Evolutionary conservation across 2,888 invertebrate species (phyloP), one percentile per base, ranked within the genome.

Genomic region (Listrodromus nycthemerus): DNA sequence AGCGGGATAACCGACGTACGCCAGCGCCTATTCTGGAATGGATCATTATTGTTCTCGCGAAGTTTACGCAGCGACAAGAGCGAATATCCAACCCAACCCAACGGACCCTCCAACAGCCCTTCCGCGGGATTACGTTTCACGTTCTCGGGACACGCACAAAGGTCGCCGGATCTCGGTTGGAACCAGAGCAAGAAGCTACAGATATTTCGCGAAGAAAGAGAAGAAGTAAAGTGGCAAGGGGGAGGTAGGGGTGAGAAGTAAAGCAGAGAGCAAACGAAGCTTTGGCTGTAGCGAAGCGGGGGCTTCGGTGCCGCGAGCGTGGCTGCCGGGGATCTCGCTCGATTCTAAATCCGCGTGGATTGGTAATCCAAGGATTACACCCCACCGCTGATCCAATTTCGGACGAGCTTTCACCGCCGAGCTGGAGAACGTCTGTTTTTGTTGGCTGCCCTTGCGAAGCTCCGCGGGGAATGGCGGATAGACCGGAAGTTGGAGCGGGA

Each of bases 321-420:
- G 63, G 75, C 71, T 27, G 61, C 16, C 74, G 76, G 71, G 86
- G 81, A 83, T 84, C 83, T 79, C 66, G 55, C 65, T 78, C 33
- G 77, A 79, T 74, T 84, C 82, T 76, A 86, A 83, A 87, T 86
- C 86, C 86, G 79, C 83, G 84, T 83, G 81, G 82, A 83, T 87
- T 84, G 83, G 85, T 87, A 87, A 87, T 87, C 86, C 85, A 71
- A 81, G 86, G 80, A 85, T 86, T 86, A 85, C 84, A 81, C 85
- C 85, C 80, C 45, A 73, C 55, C 41, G 84, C 82, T 84, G 86
- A 87, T 86, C 83, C 87, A 87, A 86, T 86, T 87, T 86, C 79
- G 85, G 85, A 79, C 83, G 80, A 78, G 70, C 78, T 80, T 82
- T 80, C 76, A 73, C 63, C 80, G 77, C 75, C 80, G 71, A 48